phyloP scores from a whole-genome alignment of 1,140 invertebrate species.

The Hylyphantes graminicola region DNA sequence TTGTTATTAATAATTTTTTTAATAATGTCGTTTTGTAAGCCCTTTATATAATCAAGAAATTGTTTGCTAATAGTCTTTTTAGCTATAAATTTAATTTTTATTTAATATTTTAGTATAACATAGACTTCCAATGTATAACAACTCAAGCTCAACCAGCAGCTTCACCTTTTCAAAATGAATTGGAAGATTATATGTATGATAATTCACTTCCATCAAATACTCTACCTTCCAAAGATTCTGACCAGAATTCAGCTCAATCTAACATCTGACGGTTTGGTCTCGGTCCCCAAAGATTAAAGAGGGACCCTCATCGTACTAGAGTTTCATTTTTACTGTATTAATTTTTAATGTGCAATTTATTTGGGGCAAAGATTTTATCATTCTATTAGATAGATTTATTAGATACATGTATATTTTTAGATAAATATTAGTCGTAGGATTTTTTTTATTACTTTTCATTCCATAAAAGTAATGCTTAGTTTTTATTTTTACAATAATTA shows the following conservation, averaged over 20 bases:
- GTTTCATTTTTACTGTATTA: constrained; percentile 96
- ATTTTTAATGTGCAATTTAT: constrained; percentile 13
- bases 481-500: too few relatives aligned
- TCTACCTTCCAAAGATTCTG: constrained; percentile 73
- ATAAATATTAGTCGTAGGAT: too few relatives aligned
- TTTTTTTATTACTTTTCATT: too few relatives aligned
- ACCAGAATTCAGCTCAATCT: constrained; percentile 83
- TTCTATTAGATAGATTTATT: too few relatives aligned
- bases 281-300: constrained; percentile 87
- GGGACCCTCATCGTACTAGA: constrained; percentile 83
- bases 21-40: too few relatives aligned
- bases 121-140: constrained; percentile 80
- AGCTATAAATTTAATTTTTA: constrained; percentile 71
- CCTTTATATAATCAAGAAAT: not conserved
- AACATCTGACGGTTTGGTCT: constrained; percentile 97
- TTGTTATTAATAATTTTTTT: too few relatives aligned
- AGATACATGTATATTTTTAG: too few relatives aligned
- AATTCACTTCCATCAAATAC: constrained; percentile 69
- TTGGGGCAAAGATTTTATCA: not conserved
- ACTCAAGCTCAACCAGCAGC: constrained; percentile 56
- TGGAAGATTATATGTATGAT: constrained; percentile 73
- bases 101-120: constrained; percentile 81
- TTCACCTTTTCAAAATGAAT: constrained; percentile 71
- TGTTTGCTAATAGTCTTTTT: not conserved
- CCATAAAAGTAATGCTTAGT: too few relatives aligned